These are phyloP conservation scores for Zeugodacus cucurbitae DNA, from an alignment of 1,140 invertebrate genomes.

Conservation along the genomic window DNA sequence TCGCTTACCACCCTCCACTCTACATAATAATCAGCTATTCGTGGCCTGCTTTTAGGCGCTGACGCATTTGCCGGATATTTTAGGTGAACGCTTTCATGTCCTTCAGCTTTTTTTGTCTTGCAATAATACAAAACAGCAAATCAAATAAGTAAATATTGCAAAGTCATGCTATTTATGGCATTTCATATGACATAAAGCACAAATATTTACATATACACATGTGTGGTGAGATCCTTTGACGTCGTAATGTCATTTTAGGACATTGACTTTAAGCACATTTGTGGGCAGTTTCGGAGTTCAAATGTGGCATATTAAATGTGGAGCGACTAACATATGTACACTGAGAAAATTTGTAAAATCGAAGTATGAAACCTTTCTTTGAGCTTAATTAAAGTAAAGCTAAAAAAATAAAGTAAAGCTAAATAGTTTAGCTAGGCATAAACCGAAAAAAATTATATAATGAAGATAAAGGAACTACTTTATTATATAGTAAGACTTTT, in stretches of 20 bases:
- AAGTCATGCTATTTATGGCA: neutral
- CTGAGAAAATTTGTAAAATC: neutral
- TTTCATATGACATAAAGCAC: neutral
- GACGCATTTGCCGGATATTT: neutral
- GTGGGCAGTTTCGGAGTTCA: neutral
- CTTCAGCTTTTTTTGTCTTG: too few relatives aligned
- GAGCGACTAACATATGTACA: neutral
- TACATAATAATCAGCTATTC: neutral
- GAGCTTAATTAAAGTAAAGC: too few relatives aligned
- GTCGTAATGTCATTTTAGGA: neutral
- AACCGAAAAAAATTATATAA: too few relatives aligned
- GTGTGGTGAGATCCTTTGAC: neutral
- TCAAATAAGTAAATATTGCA: neutral
- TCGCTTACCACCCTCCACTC: neutral
- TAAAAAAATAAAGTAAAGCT: too few relatives aligned
- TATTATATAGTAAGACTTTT: too few relatives aligned
- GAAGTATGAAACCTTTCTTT: too few relatives aligned
- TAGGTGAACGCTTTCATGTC: neutral
- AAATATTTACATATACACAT: neutral
- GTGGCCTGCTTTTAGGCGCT: neutral
- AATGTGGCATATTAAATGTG: neutral
- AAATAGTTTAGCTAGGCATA: too few relatives aligned
- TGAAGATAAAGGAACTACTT: too few relatives aligned
- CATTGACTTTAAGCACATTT: slow-evolving; percentile 7
- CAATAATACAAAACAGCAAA: neutral